phyloP scores from a whole-genome alignment of 2,888 invertebrate species.

The Rambutsinella grinnellia region DNA sequence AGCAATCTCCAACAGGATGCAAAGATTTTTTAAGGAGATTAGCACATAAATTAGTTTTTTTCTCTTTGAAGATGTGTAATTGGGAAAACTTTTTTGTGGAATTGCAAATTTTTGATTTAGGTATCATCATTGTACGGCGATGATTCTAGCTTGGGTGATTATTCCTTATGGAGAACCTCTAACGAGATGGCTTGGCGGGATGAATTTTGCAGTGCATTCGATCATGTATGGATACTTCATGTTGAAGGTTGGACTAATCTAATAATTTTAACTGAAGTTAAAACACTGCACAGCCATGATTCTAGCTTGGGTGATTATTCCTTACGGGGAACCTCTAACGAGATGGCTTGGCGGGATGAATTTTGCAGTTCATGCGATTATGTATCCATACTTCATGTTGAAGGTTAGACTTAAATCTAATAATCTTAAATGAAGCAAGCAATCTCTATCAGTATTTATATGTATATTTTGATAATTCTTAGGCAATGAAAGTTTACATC shows the following conservation, averaged over 20 bases:
- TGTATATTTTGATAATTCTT: not conserved
- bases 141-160: conserved; percentile 88
- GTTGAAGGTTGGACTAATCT: conserved; percentile 70
- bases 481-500: conserved; percentile 86
- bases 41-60: not conserved
- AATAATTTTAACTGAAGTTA: conserved; percentile 78
- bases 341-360: conserved; percentile 87
- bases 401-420: conserved; percentile 67
- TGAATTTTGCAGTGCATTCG: conserved; percentile 90
- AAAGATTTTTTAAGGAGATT: too few species aligned
- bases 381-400: conserved; percentile 92
- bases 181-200: conserved; percentile 78
- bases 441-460: not conserved
- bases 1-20: not conserved
- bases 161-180: conserved; percentile 91
- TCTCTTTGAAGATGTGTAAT: not conserved
- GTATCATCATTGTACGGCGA: conserved; percentile 96
- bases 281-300: conserved; percentile 95
- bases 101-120: conserved; percentile 69
- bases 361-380: conserved; percentile 86
- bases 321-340: conserved; percentile 84
- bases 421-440: conserved; percentile 74
- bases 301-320: conserved; percentile 88
- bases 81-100: conserved; percentile 75
- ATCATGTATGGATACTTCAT: conserved; percentile 94